These are phyloP conservation scores for Callitettix versicolor DNA, from an alignment of 1,140 invertebrate genomes.

Conservation along the genomic window DNA sequence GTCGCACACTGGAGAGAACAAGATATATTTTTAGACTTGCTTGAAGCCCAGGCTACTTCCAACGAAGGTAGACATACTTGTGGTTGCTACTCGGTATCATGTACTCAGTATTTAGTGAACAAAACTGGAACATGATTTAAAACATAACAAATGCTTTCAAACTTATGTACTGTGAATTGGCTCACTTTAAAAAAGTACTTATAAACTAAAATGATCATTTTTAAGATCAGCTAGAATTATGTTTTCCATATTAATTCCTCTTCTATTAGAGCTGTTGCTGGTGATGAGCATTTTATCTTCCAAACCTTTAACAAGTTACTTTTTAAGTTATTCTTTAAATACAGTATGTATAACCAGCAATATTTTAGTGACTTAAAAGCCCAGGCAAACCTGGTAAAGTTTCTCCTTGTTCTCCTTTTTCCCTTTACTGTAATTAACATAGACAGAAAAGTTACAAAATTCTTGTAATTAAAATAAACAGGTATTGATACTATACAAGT, in stretches of 20 bases:
- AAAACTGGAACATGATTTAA: conserved; percentile 3
- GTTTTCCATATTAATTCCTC: not conserved
- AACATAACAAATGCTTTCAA: not conserved
- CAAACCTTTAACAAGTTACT: no score
- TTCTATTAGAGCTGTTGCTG: not conserved
- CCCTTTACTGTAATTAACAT: no score
- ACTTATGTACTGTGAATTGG: not conserved
- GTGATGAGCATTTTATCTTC: not conserved
- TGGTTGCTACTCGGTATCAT: conserved; percentile 11
- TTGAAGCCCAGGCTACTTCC: conserved; percentile 17
- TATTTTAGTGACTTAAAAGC: no score
- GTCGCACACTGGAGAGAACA: conserved; percentile 17
- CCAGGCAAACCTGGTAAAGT: no score
- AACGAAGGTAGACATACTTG: conserved; percentile 21
- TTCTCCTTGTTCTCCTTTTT: no score
- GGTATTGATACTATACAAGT: no score
- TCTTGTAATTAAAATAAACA: no score
- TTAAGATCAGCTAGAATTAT: not conserved
- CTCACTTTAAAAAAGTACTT: not conserved
- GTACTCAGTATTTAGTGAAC: not conserved
- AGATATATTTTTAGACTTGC: conserved; percentile 19
- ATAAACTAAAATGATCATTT: not conserved
- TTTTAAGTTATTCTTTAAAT: no score
- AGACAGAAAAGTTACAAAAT: no score
- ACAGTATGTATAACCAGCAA: no score